These are phyloP conservation scores for Distichodus sexfasciatus DNA, from an alignment of 2,797 vertebrate species.

Conservation along the genomic window DNA sequence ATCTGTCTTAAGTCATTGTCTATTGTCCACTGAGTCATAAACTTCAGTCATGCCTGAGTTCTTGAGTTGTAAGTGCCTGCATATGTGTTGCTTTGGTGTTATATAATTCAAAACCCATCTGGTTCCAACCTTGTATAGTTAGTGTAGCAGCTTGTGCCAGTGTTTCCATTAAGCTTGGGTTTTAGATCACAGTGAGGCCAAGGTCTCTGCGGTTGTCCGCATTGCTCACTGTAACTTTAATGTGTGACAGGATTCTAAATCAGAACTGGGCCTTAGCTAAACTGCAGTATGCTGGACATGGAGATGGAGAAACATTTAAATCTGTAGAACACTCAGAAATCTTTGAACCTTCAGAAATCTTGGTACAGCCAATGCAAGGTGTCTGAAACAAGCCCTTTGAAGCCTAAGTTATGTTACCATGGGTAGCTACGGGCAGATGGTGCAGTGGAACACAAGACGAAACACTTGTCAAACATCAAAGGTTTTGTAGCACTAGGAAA, in stretches of 20 bases:
- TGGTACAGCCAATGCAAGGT: background rate
- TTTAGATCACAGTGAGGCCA: slow-evolving; percentile 19
- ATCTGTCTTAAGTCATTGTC: too few species aligned
- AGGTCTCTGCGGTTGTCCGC: slow-evolving; percentile 11
- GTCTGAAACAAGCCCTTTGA: background rate
- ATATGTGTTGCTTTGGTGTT: slow-evolving; percentile 1
- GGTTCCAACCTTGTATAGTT: slow-evolving; percentile 19
- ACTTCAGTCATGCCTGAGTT: too few species aligned
- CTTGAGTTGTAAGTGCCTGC: background rate
- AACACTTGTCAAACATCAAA: slow-evolving; percentile 14
- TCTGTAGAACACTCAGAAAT: background rate
- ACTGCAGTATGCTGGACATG: background rate
- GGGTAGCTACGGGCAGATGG: slow-evolving; percentile 1
- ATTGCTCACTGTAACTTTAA: slow-evolving; percentile 30
- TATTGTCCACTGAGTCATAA: background rate
- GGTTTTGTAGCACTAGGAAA: background rate
- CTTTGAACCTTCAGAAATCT: background rate
- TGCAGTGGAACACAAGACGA: background rate
- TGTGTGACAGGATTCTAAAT: slow-evolving; percentile 22
- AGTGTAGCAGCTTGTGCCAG: slow-evolving; percentile 7
- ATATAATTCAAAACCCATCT: slow-evolving; percentile 16
- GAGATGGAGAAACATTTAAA: background rate
- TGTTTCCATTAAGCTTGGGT: slow-evolving; percentile 13
- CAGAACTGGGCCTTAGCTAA: slow-evolving; percentile 11
- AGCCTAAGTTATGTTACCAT: background rate